Evolutionary conservation across 2,888 invertebrate genomes (phyloP), one percentile per base, ranked within the genome.

Genomic region (Drosophila limbata): DNA sequence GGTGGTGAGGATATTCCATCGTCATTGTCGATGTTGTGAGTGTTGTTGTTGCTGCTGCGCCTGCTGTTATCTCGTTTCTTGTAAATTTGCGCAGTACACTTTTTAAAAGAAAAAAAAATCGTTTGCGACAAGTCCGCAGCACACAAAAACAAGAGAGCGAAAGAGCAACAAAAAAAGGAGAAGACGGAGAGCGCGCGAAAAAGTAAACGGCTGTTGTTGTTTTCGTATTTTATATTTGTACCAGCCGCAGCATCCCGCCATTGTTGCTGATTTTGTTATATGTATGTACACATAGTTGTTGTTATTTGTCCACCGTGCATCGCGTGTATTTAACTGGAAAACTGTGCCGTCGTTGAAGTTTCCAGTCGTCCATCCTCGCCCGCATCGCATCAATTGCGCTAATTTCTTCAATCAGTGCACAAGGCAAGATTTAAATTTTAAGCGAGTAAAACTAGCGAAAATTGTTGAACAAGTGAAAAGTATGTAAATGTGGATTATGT

Each of bases 241-340:
- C 70, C 70, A 83, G 70, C 74, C 68, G 66, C 79, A 82, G 76
- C 83, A 66, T 73, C 81, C 83, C 81, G 62, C 74, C 69, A 74
- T 79, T 74, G 81, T 69, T 78, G 61, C 56, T 69, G 60, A 57
- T 73, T 48, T 66, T 63, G 62, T 72, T 45, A 59, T 73, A 62
- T 19, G 4, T 33, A 33, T 33, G 3, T 11, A 33, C 13, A 42
- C 40, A 59, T 48, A 56, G 44, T 74, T 60, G 53, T 62, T 72
- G 55, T 69, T 63, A 64, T 61, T 60, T 74, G 69, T 65, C 60
- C 55, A 64, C 48, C 52, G 69, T 81, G 69, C 74, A 71, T 85
- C 81, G 85, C 86, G 88, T 85, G 85, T 86, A 86, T 85, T 88
- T 86, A 88, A 86, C 84, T 79, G 77, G 72, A 80, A 82, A 79